Percentiles rank a stretch among this genome's conserved stretches.
phyloP scores from a whole-genome alignment of 2,888 invertebrate species.

The Ornithoptera alexandrae region DNA sequence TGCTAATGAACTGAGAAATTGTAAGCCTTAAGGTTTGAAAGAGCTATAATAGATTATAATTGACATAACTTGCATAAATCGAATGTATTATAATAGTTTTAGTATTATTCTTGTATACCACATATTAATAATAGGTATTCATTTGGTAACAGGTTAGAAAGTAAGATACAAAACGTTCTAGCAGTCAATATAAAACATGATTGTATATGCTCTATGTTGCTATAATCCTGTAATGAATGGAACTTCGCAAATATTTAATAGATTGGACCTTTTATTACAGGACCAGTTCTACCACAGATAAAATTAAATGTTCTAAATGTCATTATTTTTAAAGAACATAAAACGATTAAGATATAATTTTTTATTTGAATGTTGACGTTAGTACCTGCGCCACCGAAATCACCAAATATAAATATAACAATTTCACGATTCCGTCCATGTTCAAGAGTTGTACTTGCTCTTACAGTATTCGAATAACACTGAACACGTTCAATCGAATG shows the following conservation, averaged over 20 bases:
- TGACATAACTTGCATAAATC: too few species aligned
- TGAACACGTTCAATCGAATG: neutral
- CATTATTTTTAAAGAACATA: neutral
- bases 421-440: conserved; percentile 22
- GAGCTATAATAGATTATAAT: too few species aligned
- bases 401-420: conserved; percentile 1
- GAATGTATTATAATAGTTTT: too few species aligned
- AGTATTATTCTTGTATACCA: too few species aligned
- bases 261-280: neutral
- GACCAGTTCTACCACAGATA: neutral
- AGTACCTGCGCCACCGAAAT: conserved; percentile 11
- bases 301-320: neutral
- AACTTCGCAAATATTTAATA: neutral
- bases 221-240: neutral
- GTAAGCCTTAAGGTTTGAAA: too few species aligned
- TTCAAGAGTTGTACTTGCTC: neutral
- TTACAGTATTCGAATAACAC: neutral
- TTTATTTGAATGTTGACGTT: neutral
- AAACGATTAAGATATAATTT: neutral
- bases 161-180: neutral
- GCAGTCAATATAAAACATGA: neutral
- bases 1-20: too few species aligned
- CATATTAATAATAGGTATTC: neutral
- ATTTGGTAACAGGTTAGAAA: neutral
- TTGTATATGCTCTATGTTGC: neutral